These are phyloP conservation scores for Anoplopoma fimbria DNA, from an alignment of 2,113 vertebrate genomes.

Conservation along the genomic window DNA sequence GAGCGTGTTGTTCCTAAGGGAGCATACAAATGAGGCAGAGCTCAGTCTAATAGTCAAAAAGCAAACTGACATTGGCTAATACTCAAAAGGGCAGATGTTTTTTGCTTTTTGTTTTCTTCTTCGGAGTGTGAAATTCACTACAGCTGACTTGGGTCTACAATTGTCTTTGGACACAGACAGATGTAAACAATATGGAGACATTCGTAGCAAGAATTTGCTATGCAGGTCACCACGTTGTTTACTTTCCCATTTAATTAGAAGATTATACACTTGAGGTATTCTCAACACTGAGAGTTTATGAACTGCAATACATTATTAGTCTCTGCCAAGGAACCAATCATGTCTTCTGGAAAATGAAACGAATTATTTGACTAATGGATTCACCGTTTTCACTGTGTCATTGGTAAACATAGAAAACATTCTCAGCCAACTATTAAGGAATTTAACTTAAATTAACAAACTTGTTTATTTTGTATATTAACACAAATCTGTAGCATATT, in stretches of 20 bases:
- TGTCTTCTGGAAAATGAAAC: conserved; percentile 47
- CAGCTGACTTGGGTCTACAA: conserved; percentile 23
- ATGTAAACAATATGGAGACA: conserved; percentile 56
- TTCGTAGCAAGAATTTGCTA: conserved; percentile 51
- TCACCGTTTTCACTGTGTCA: conserved; percentile 32
- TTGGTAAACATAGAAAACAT: conserved; percentile 8
- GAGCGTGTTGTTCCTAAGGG: conserved; percentile 45
- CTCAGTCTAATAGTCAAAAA: conserved; percentile 36
- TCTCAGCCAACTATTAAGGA: conserved; percentile 21
- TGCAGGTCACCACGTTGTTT: conserved; percentile 69
- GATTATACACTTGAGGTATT: conserved; percentile 78
- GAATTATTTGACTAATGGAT: conserved; percentile 44
- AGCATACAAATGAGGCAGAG: conserved; percentile 71
- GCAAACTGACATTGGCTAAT: conserved; percentile 19
- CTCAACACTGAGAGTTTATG: conserved; percentile 65
- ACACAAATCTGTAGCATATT: conserved; percentile 3
- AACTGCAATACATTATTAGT: conserved; percentile 73
- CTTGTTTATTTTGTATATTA: background rate
- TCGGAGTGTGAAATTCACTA: conserved; percentile 30
- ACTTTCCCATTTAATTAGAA: conserved; percentile 72
- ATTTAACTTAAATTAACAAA: conserved; percentile 17
- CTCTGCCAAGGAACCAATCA: conserved; percentile 50
- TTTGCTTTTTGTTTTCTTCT: conserved; percentile 37
- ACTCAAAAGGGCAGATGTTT: conserved; percentile 32
- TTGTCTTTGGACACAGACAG: conserved; percentile 54